Evolutionary conservation across 1,140 invertebrate species (phyloP), one percentile per base, ranked within the genome.

Genomic region (Drosophila sturtevanti): DNA sequence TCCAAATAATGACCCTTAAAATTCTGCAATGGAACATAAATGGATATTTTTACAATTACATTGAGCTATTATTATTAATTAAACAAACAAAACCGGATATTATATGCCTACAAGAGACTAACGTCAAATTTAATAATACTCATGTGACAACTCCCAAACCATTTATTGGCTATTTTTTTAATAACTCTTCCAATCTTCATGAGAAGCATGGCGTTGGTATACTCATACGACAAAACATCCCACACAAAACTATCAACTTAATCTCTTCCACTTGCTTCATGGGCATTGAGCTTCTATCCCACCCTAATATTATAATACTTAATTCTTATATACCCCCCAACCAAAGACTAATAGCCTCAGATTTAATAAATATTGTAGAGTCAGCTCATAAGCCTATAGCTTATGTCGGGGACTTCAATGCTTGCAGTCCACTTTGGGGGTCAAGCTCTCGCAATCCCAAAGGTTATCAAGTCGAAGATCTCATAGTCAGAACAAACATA

Each of bases 381-480:
- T 16, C 37, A 22, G 12, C 37, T 18, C 24, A 11, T 11, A n/a
- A n/a, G n/a, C n/a, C n/a, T n/a, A n/a, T n/a, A n/a, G n/a, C n/a
- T n/a, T n/a, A n/a, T n/a, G n/a, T 66, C 2, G 55, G 55, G 16
- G 68, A 70, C 24, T 59, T 70, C 0, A 66, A 54, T 58, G 63
- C 63, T 6, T 54, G 55, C 41, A 66, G 55, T 54, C 34, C 63
- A 54, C 10, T 60, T 35, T 66, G 68, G 68, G 52, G 55, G 14
- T 59, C 63, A 5, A 9, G 35, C 12, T n/a, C n/a, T 71, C 14
- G 44, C 16, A 61, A 66, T 34, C 38, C 56, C 2, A 54, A 16
- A 56, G 61, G 68, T 5, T 18, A n/a, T 7, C 31, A 65, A 70
- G 62, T 70, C 34, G 68, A 64, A 70, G 55, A 71, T 7, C 48